Evolutionary conservation across 2,797 vertebrate species (phyloP).

Genomic region (Picus viridis): DNA sequence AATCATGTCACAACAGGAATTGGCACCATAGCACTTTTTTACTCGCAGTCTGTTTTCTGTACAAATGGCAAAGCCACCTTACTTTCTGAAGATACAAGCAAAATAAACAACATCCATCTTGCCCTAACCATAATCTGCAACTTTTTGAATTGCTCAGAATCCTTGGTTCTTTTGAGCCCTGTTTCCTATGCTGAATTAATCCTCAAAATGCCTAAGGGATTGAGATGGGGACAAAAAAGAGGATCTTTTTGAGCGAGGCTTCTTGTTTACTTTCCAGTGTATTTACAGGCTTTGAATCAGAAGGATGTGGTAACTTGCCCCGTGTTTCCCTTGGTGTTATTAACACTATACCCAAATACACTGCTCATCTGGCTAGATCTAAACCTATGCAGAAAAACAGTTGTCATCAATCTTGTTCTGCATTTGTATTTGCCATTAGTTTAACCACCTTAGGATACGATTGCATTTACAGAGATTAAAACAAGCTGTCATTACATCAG

Average conservation of each 20-base stretch:
- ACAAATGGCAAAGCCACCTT: background rate
- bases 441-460: background rate
- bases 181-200: background rate
- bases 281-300: background rate
- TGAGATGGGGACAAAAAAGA: background rate
- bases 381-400: fast-evolving
- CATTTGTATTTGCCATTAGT: background rate
- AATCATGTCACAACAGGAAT: background rate
- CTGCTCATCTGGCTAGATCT: background rate
- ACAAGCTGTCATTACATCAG: background rate
- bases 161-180: background rate
- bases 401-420: background rate
- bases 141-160: background rate
- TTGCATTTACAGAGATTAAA: background rate
- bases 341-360: background rate
- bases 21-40: background rate
- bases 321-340: background rate
- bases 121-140: background rate
- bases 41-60: background rate
- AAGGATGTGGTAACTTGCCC: background rate
- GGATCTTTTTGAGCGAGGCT: background rate
- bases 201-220: background rate
- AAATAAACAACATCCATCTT: background rate
- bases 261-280: background rate
- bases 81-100: background rate